Conservation (phyloP, 2,888 invertebrate species). For the Limnephilus auricula region DNA sequence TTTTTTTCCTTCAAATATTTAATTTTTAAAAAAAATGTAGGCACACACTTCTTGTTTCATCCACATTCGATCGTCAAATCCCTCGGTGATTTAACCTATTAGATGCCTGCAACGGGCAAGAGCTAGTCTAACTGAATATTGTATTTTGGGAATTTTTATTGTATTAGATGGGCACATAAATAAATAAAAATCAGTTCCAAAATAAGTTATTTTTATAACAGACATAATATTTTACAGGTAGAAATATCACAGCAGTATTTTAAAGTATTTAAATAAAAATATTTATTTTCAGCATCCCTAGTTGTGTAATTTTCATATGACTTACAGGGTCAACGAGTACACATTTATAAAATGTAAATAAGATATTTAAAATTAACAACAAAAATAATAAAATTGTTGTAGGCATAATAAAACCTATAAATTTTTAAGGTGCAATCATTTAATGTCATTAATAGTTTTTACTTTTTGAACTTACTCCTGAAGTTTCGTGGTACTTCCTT, state of each 20-base stretch:
- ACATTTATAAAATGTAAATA: neutral
- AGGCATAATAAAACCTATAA: neutral
- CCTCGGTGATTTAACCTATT: too few relatives aligned
- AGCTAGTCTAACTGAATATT: too few relatives aligned
- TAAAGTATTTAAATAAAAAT: constrained; percentile 46
- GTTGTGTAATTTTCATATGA: constrained; percentile 18
- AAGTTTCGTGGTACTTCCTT: too few relatives aligned
- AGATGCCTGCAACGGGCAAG: too few relatives aligned
- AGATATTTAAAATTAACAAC: too few relatives aligned
- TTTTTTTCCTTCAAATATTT: too few relatives aligned
- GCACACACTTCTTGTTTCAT: too few relatives aligned
- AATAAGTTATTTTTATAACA: constrained; percentile 53
- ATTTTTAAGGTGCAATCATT: neutral
- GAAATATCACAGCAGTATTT: constrained; percentile 58
- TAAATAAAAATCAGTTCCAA: constrained; percentile 25
- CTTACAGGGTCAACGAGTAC: neutral
- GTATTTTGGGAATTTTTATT: neutral
- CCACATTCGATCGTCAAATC: too few relatives aligned
- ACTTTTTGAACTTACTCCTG: neutral
- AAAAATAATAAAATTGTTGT: neutral
- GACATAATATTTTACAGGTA: constrained; percentile 46
- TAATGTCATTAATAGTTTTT: neutral
- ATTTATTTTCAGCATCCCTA: constrained; percentile 27
- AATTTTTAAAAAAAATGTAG: too few relatives aligned
- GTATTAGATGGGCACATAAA: neutral